A percentile compares a stretch with the other conserved stretches of the same genome.
These are phyloP conservation scores for Holothuria glaberrima DNA, from an alignment of 35 echinoderm and acorn worm species.

Conservation along the genomic window DNA sequence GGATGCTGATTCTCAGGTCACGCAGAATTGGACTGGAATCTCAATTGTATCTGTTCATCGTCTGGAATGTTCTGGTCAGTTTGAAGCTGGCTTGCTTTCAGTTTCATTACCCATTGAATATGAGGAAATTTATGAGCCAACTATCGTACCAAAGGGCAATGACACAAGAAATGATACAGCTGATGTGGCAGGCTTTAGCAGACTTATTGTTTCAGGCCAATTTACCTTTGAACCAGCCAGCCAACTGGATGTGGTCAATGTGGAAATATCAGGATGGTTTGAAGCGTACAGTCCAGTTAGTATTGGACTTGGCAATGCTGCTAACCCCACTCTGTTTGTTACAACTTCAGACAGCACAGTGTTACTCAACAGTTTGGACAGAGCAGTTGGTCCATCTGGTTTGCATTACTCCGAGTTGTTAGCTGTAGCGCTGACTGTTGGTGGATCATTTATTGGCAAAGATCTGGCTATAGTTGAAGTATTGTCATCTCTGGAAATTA, in stretches of 20 bases:
- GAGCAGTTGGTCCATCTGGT: conserved; percentile 15
- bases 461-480: background rate
- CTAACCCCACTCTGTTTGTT: background rate
- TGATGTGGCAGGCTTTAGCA: too few relatives aligned
- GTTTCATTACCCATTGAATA: background rate
- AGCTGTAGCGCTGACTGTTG: background rate
- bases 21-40: background rate
- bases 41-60: background rate
- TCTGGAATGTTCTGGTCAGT: background rate
- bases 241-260: background rate
- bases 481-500: background rate
- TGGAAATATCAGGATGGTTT: conserved; percentile 10
- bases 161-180: background rate
- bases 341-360: background rate
- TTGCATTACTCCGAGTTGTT: conserved; percentile 2
- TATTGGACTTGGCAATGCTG: background rate
- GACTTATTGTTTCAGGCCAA: background rate
- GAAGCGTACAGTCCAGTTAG: conserved; percentile 1
- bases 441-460: conserved; percentile 9
- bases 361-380: conserved; percentile 29
- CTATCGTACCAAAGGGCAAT: background rate
- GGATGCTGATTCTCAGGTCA: conserved; percentile 5
- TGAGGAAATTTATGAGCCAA: background rate
- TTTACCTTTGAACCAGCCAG: conserved; percentile 26
- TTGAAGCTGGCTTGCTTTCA: conserved; percentile 4